Evolutionary conservation across 2,888 invertebrate genomes (phyloP), one percentile per base, ranked within the genome.

Genomic region (Apeira syringaria): DNA sequence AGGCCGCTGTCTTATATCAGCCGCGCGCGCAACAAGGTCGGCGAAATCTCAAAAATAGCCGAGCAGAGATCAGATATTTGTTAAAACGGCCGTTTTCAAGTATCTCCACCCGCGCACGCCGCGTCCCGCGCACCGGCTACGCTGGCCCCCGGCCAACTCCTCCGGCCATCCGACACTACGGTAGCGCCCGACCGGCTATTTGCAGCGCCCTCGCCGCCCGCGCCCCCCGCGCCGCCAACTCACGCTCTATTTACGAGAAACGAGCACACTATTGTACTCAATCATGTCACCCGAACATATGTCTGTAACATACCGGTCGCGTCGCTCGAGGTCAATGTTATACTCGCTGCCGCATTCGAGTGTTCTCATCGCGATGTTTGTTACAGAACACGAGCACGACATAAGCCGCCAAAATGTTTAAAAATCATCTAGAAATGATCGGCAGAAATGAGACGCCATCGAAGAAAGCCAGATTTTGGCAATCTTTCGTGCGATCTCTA

Each of bases 401-500:
- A 92, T 91, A 92, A 92, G 84, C 90, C 80, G 91, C 88, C 92
- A 95, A 94, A 92, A 95, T 96, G 95, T 96, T 96, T 92, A 96
- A 94, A 92, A 95, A 91, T 90, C 97, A 97, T 92, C 94, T 97
- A 91, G 96, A 96, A 91, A 96, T 97, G 95, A 97, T 97, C 85
- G 96, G 96, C 91, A 94, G 96, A 91, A 96, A 97, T 87, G 97
- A 97, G 92, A 93, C 95, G 83, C 94, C 96, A 81, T 95, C 95
- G 91, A 96, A 95, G 92, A 97, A 97, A 91, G 97, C 97, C 84
- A 97, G 94, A 91, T 97, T 97, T 91, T 97, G 97, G 97, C 96
- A 96, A 91, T 96, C 96, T 78, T 97, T 95, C 88, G 96, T 97
- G 85, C 94, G 97, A 89, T 97, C 97, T 91, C 92, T 97, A 66